Evolutionary conservation across 2,888 invertebrate species (phyloP).

Genomic region (Phasia obesa): DNA sequence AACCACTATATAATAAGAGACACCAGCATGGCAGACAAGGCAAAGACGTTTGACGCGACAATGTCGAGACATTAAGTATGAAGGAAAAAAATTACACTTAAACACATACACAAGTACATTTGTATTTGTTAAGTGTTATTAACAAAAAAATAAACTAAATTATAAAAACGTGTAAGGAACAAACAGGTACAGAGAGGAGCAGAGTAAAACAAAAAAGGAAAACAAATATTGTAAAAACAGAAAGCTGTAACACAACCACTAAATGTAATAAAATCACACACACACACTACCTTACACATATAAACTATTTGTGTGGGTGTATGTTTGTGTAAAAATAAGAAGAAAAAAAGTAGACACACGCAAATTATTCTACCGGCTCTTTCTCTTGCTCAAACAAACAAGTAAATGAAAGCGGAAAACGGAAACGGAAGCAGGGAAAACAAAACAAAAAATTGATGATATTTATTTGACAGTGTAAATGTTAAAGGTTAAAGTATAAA

Average conservation of each 20-base stretch:
- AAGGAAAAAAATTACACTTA: constrained; percentile 56
- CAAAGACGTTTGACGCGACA: constrained; percentile 73
- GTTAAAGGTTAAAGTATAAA: constrained; percentile 56
- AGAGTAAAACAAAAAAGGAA: constrained; percentile 3
- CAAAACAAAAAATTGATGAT: constrained; percentile 23
- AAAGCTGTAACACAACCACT: background rate
- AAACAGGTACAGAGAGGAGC: background rate
- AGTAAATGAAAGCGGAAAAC: constrained; percentile 27
- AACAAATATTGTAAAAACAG: constrained; percentile 13
- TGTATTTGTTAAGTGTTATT: background rate
- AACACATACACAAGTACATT: constrained; percentile 6
- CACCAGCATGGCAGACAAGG: constrained; percentile 69
- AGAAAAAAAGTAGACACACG: constrained; percentile 42
- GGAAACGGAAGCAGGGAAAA: constrained; percentile 41
- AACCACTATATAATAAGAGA: constrained; percentile 12
- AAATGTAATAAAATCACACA: constrained; percentile 28
- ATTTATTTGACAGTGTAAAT: constrained; percentile 48
- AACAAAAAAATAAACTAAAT: constrained; percentile 4
- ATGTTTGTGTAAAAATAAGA: background rate
- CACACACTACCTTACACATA: background rate
- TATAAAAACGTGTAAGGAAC: constrained; percentile 13
- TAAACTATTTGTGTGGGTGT: background rate
- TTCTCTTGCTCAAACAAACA: background rate
- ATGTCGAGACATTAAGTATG: constrained; percentile 72
- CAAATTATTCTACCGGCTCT: constrained; percentile 16